Evolutionary conservation across 2,113 vertebrate genomes (phyloP).

Genomic region (Hypanus sabinus): DNA sequence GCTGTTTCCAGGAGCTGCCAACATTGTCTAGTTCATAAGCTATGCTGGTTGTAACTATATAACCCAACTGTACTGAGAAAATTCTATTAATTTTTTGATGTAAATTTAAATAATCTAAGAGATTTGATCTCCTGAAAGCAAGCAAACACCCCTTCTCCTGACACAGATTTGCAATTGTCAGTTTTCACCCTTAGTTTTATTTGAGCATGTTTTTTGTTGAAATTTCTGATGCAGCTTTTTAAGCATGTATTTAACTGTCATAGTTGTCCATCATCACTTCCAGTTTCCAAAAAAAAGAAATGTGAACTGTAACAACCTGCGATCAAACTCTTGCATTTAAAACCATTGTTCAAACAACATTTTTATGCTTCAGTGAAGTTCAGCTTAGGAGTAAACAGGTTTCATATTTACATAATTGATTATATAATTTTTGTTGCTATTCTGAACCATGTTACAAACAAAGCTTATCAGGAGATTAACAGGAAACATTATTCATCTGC

Average conservation of each 20-base stretch:
- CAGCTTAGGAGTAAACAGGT: slow-evolving; percentile 49
- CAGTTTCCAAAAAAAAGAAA: slow-evolving; percentile 28
- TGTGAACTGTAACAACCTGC: background rate
- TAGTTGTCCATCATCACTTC: slow-evolving; percentile 46
- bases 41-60: background rate
- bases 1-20: background rate
- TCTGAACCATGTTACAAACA: slow-evolving; percentile 52
- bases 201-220: slow-evolving; percentile 45
- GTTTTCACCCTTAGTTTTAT: slow-evolving; percentile 53
- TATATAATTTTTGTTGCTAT: slow-evolving; percentile 48
- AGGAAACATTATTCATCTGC: slow-evolving; percentile 42
- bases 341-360: slow-evolving; percentile 54
- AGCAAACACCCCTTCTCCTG: background rate
- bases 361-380: slow-evolving; percentile 47
- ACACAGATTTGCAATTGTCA: slow-evolving; percentile 52
- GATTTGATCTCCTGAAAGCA: background rate
- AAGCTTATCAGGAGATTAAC: slow-evolving; percentile 52
- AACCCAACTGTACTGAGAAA: background rate
- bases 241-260: slow-evolving; percentile 42
- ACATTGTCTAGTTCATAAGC: background rate
- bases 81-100: background rate
- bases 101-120: background rate
- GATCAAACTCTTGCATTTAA: slow-evolving; percentile 43
- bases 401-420: slow-evolving; percentile 48
- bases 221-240: slow-evolving; percentile 43